Evolutionary conservation across 2,888 invertebrate genomes (phyloP).

Genomic region (Drosophila nr. perissopoda): DNA sequence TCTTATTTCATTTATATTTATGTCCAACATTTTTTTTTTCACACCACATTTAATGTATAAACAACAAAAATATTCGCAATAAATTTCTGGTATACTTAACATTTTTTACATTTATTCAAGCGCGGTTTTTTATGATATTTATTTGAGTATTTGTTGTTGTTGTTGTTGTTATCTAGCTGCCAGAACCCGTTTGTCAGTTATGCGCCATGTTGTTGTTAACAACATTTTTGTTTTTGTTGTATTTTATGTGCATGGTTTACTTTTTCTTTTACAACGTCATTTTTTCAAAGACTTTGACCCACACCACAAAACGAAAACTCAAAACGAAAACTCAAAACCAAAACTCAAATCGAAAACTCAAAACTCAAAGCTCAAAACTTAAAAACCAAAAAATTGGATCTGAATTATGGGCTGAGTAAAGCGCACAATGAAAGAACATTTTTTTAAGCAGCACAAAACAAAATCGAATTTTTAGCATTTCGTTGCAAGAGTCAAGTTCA

Average conservation of each 20-base stretch:
- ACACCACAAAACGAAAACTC: constrained; percentile 30
- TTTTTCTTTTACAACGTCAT: constrained; percentile 77
- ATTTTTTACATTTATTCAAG: constrained; percentile 71
- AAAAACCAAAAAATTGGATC: too few species aligned
- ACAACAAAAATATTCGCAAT: constrained; percentile 53
- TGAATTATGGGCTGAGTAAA: too few species aligned
- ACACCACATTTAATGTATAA: constrained; percentile 50
- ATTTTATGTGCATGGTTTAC: constrained; percentile 66
- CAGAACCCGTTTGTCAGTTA: constrained; percentile 68
- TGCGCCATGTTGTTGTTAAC: constrained; percentile 60
- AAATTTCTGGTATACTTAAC: constrained; percentile 78
- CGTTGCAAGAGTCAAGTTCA: too few species aligned
- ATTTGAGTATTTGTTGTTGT: constrained; percentile 2
- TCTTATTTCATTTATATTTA: constrained; percentile 40
- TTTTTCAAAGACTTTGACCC: constrained; percentile 78
- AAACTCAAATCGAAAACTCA: too few species aligned
- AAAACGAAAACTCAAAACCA: too few species aligned
- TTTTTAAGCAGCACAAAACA: too few species aligned
- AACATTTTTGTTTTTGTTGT: constrained; percentile 44
- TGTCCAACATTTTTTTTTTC: constrained; percentile 35
- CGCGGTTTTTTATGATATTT: constrained; percentile 38
- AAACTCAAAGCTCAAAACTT: too few species aligned
- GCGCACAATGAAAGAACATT: too few species aligned
- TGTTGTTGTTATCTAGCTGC: constrained; percentile 20
- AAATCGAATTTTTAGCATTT: too few species aligned